These are phyloP conservation scores for Colinus virginianus DNA, from an alignment of 2,113 vertebrate genomes.

Conservation along the genomic window DNA sequence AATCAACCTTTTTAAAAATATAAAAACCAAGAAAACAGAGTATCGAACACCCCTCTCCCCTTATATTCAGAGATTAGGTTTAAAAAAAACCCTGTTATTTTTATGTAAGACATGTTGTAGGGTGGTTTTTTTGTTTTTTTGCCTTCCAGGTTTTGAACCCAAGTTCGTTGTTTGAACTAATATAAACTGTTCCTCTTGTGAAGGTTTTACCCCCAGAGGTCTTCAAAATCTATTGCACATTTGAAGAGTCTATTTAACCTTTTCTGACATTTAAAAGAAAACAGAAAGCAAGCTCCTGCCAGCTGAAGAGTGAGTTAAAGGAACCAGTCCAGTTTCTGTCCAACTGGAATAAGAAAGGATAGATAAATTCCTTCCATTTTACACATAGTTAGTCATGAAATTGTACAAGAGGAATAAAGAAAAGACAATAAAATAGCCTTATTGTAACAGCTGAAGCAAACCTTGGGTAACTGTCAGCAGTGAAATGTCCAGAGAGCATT, in stretches of 20 bases:
- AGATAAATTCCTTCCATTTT: conserved; percentile 82
- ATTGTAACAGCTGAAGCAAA: conserved; percentile 71
- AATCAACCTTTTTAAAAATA: neutral
- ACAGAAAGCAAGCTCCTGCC: conserved; percentile 74
- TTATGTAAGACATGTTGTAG: neutral
- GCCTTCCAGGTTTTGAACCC: conserved; percentile 32
- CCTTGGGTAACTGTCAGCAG: conserved; percentile 69
- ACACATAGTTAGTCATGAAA: conserved; percentile 80
- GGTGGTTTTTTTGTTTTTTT: conserved; percentile 35
- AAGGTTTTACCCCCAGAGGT: conserved; percentile 63
- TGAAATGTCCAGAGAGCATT: conserved; percentile 71
- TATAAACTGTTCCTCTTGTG: conserved; percentile 49
- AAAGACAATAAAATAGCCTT: conserved; percentile 61
- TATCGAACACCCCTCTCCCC: neutral
- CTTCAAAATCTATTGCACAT: conserved; percentile 75
- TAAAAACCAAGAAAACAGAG: neutral
- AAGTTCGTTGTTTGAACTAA: conserved; percentile 46
- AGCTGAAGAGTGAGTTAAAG: conserved; percentile 76
- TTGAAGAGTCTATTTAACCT: conserved; percentile 78
- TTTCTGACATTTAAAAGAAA: conserved; percentile 85
- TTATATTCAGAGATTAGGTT: neutral
- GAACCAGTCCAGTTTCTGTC: conserved; percentile 70
- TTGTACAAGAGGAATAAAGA: conserved; percentile 46
- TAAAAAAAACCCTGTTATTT: neutral
- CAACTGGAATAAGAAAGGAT: conserved; percentile 73